A percentile compares a stretch with the other conserved stretches of the same genome.
Conservation (phyloP, 2,888 invertebrate genomes). For the Chaitophorus viminalis region DNA sequence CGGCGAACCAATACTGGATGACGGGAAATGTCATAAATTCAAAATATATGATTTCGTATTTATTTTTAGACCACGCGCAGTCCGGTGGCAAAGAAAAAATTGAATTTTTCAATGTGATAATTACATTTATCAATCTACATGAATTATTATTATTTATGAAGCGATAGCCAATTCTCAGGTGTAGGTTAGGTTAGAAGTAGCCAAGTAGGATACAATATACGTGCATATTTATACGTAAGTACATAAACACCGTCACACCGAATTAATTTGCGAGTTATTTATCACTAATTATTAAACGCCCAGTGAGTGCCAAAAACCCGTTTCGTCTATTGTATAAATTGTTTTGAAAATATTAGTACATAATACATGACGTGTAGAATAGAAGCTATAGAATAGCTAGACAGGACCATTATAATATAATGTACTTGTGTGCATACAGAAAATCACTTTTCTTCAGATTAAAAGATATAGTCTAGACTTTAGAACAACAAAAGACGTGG, state of each 20-base stretch:
- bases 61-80: not conserved
- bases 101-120: not conserved
- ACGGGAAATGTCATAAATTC: too few species aligned
- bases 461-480: not conserved
- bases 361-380: not conserved
- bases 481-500: not conserved
- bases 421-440: not conserved
- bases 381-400: not conserved
- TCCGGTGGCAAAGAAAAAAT: not conserved
- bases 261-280: not conserved
- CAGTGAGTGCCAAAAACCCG: not conserved
- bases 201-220: not conserved
- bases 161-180: not conserved
- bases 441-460: not conserved
- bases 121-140: not conserved
- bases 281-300: not conserved
- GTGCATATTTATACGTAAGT: too few species aligned
- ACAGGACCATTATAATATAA: too few species aligned
- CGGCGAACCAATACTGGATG: too few species aligned
- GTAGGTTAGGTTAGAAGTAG: too few species aligned
- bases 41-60: not conserved
- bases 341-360: not conserved
- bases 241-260: not conserved
- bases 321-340: not conserved
- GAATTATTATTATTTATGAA: not conserved